Conservation (phyloP, 2,888 invertebrate species). For the Oxyscelio sp. region DNA sequence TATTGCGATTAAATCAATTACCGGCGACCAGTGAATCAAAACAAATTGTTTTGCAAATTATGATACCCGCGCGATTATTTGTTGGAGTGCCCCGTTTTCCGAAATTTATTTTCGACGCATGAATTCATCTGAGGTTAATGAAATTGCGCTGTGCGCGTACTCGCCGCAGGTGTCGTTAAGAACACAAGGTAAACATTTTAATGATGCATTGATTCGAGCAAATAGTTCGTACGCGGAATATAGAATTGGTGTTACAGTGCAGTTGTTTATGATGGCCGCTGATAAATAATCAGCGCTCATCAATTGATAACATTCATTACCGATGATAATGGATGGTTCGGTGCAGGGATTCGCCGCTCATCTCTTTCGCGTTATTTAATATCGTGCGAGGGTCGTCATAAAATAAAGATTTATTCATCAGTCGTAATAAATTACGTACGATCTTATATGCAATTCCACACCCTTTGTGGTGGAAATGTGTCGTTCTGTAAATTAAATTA, state of each 20-base stretch:
- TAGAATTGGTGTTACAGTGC: constrained; percentile 3
- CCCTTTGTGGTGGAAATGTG: neutral
- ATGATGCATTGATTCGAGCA: constrained; percentile 8
- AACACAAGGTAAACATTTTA: constrained; percentile 23
- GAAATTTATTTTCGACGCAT: neutral
- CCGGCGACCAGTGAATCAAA: neutral
- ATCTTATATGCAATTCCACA: neutral
- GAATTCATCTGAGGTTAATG: neutral
- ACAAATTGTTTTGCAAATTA: neutral
- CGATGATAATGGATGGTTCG: constrained; percentile 20
- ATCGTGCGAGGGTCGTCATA: neutral
- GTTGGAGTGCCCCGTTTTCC: neutral
- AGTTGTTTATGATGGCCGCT: neutral
- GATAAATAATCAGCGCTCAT: too few species aligned
- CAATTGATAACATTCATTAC: too few species aligned
- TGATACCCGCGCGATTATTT: neutral
- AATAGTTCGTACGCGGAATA: constrained; percentile 14
- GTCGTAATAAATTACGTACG: neutral
- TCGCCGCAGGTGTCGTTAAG: neutral
- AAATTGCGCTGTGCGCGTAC: constrained; percentile 3
- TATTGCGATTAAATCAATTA: neutral
- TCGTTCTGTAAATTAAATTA: neutral
- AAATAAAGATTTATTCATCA: neutral
- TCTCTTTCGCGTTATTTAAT: neutral
- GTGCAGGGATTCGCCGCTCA: neutral